Evolutionary conservation across 2,888 invertebrate species (phyloP), one percentile per base, ranked within the genome.

Genomic region (Caenorhabditis sp.): DNA sequence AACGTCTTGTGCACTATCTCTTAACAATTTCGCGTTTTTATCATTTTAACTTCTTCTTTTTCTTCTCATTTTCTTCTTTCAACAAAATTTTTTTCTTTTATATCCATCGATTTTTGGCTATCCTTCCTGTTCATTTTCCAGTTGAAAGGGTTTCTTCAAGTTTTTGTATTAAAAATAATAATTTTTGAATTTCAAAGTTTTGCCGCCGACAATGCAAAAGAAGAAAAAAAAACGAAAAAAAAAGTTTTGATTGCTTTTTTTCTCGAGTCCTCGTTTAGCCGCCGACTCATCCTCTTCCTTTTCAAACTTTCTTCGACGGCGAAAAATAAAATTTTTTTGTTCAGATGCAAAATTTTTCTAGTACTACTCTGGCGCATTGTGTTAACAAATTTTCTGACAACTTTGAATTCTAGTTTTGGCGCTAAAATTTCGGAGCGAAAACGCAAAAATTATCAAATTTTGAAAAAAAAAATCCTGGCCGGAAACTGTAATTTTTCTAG

Each of bases 1-100:
- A 53, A 31, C 50, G 17, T 58, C 51, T 65, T 31, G 31, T 36
- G 50, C 58, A 19, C 27, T 58, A 58, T 62, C 55, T 65, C 58
- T 24, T 24, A 31, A 6, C 14, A 43, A 17, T 43, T 43, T 43
- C 43, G 43, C 43, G 31, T 58, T 31, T 23, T 63, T 55, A 53
- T 36, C 37, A 43, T 60, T 60, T 24, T 26, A 21, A 58, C 21
- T 27, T 49, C 67, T 57, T 27, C 17, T 21, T 36, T n/a, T 58
- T 55, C 58, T 24, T 55, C 43, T 71, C 59, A 8, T 21, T 31
- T 24, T 58, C 51, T 24, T 59, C 36, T 26, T 53, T 23, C 62
- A 61, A 43, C 61, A 23, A 54, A 49, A 36, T 58, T 63, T 36
- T 37, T 53, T 49, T 54, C 10, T 23, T 27, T 55, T 26, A 10